Evolutionary conservation across 2,888 invertebrate species (phyloP).

Genomic region (Agrotis clavis): DNA sequence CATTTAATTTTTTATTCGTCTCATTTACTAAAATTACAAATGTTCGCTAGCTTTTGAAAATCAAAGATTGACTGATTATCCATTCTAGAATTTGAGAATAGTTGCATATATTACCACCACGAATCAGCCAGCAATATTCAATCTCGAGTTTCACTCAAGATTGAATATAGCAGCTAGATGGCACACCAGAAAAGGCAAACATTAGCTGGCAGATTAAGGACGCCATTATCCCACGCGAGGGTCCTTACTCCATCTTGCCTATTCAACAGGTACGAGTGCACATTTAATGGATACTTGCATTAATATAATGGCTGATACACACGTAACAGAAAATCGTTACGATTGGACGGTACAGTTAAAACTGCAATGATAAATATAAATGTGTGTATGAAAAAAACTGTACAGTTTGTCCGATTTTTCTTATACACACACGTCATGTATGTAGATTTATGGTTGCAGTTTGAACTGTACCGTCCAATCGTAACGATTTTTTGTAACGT

Average conservation of each 20-base stretch:
- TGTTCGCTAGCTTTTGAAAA: not conserved
- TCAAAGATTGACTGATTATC: not conserved
- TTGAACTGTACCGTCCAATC: too few relatives aligned
- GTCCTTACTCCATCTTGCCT: conserved; percentile 29
- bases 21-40: too few relatives aligned
- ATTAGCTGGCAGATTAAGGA: conserved; percentile 46
- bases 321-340: too few relatives aligned
- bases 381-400: too few relatives aligned
- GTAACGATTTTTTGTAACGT: too few relatives aligned
- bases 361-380: too few relatives aligned
- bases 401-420: too few relatives aligned
- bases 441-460: too few relatives aligned
- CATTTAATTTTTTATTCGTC: not conserved
- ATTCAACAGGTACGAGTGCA: conserved; percentile 49
- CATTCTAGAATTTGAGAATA: not conserved
- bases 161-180: conserved; percentile 18
- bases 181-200: conserved; percentile 41
- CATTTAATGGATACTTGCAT: conserved; percentile 38
- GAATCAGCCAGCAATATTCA: not conserved
- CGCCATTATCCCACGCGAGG: conserved; percentile 44
- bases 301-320: not conserved
- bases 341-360: too few relatives aligned
- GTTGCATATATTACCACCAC: conserved; percentile 3
- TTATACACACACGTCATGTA: too few relatives aligned
- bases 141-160: conserved; percentile 17